Base-by-base conservation (phyloP, 2,888 invertebrate species). In the Phorcus lineatus region DNA sequence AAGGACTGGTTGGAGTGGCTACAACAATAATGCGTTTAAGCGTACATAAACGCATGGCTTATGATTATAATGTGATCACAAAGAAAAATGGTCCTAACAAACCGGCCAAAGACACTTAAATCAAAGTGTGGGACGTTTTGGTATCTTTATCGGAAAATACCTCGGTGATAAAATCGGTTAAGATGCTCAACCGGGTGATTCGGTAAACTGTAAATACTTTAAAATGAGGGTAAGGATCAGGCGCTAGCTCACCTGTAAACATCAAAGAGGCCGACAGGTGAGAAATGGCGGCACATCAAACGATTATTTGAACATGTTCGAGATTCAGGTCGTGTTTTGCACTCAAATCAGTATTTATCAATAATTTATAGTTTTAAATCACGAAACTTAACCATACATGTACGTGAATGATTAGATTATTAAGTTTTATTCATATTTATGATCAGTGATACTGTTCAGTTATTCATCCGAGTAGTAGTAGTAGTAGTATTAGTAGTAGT, bases 81-180 rank as follows among this genome's bases (percentile, higher is more conserved):
- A 47, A 47, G 47, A 47, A 13, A 36, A 47, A 47, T 47, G 47
- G 13, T 13, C 47, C 47, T 47, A 47, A 47, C 47, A 47, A 47
- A 47, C 47, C 47, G 7, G 47, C 47, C 13, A 13, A 47, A 24
- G 28, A 28, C 62, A 62, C 62, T 62, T 62, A 62, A 62, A 62
- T 62, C 62, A 62, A 28, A 62, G 28, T 17, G 16, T 28, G 28
- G 28, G 62, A 62, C 62, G 28, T 62, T 62, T 62, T 62, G 24
- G 24, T 62, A 62, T 62, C 28, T 62, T 62, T 62, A 62, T 62
- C 62, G 62, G 62, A 22, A 62, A 62, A 62, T 62, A 28, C 62
- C 16, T 62, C 28, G 24, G 62, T 24, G 62, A 62, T 62, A 62
- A 28, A 62, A 62, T 62, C 62, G 7, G 62, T 62, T 28, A 28